Percentiles rank a stretch among this genome's conserved stretches.
phyloP scores from a whole-genome alignment of 1,140 invertebrate genomes.

The Sitophilus oryzae region DNA sequence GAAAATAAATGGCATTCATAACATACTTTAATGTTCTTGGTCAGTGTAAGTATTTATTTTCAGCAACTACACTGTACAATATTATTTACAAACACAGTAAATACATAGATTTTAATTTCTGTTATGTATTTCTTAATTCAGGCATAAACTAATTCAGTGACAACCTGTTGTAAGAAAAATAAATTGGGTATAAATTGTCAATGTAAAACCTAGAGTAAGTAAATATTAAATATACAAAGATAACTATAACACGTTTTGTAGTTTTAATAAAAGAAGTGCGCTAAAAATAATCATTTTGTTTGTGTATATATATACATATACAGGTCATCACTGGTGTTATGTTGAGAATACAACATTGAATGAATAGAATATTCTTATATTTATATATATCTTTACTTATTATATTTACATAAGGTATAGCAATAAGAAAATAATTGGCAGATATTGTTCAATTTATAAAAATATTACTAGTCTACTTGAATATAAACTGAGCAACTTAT shows the following conservation, averaged over 20 bases:
- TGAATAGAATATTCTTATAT: no score
- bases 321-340: no score
- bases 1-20: background rate
- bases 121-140: no score
- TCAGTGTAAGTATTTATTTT: background rate
- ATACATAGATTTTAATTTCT: background rate
- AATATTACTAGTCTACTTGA: no score
- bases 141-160: background rate
- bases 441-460: no score
- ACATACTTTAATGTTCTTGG: background rate
- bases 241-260: background rate
- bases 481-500: no score
- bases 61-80: background rate
- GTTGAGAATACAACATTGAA: no score
- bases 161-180: background rate
- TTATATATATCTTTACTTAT: no score
- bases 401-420: no score
- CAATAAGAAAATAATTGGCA: no score
- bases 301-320: no score
- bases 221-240: background rate
- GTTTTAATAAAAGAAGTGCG: background rate
- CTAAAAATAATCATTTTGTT: no score
- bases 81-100: background rate
- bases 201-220: background rate
- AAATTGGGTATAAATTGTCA: background rate